Conservation (phyloP, 2,888 invertebrate species). For the Stenurella melanura region DNA sequence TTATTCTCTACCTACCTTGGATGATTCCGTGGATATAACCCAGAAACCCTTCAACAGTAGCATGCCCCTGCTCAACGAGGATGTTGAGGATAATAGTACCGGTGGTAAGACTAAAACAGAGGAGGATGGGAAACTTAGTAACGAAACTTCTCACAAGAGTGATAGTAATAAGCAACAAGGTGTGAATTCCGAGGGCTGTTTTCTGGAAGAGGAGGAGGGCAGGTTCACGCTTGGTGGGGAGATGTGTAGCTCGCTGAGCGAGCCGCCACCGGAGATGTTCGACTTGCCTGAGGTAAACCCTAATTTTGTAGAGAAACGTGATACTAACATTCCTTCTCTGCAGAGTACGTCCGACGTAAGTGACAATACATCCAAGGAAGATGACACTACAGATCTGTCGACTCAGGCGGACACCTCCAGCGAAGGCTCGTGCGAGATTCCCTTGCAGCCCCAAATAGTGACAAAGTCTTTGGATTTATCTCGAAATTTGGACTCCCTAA, state of each 20-base stretch:
- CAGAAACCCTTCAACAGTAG: conserved; percentile 72
- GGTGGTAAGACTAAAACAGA: background rate
- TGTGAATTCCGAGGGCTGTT: conserved; percentile 36
- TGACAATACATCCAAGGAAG: conserved; percentile 46
- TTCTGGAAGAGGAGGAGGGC: conserved; percentile 63
- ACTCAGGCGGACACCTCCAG: conserved; percentile 62
- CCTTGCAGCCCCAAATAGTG: conserved; percentile 70
- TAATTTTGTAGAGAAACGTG: conserved; percentile 38
- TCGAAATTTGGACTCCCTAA: conserved; percentile 40
- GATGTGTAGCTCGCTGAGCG: conserved; percentile 72
- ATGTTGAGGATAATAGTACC: conserved; percentile 68
- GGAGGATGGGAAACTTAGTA: background rate
- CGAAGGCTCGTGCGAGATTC: conserved; percentile 71
- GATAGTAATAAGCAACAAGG: background rate
- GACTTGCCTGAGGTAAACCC: conserved; percentile 62
- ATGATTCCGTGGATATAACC: conserved; percentile 68
- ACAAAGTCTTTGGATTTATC: conserved; percentile 51
- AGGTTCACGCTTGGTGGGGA: conserved; percentile 69
- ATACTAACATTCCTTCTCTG: conserved; percentile 42
- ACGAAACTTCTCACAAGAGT: background rate
- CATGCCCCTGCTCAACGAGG: conserved; percentile 79
- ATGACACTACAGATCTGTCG: conserved; percentile 50
- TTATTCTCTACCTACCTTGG: conserved; percentile 69
- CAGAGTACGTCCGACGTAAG: conserved; percentile 55
- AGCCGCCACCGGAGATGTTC: conserved; percentile 72